Evolutionary conservation across 2,113 vertebrate genomes (phyloP).

Genomic region (Tichodroma muraria): DNA sequence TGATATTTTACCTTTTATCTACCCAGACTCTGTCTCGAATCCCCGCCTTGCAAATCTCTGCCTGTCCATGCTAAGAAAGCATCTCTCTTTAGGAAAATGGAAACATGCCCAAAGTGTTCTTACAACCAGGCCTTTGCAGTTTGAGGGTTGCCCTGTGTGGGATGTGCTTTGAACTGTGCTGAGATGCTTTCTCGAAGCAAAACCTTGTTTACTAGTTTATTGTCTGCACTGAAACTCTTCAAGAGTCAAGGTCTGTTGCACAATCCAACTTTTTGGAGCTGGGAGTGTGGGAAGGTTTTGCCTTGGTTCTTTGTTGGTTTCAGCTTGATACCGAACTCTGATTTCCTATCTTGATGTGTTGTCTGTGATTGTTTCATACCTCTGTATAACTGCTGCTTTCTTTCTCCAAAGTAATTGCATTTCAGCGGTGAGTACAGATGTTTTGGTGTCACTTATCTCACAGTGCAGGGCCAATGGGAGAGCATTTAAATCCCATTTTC

Average conservation of each 20-base stretch:
- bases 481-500: not conserved
- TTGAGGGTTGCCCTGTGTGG: not conserved
- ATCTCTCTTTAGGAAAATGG: not conserved
- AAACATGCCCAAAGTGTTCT: rapidly evolving
- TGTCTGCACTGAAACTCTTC: not conserved
- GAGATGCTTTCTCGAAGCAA: conserved; percentile 1
- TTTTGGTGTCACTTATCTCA: conserved; percentile 43
- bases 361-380: not conserved
- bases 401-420: conserved; percentile 55
- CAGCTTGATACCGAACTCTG: not conserved
- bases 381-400: conserved; percentile 46
- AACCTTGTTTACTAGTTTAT: not conserved
- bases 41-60: not conserved
- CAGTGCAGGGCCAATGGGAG: not conserved
- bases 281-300: not conserved
- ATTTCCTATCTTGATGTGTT: not conserved
- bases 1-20: not conserved
- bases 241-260: not conserved
- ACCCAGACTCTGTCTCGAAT: not conserved
- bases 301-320: conserved; percentile 14
- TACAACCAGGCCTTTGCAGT: not conserved
- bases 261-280: not conserved
- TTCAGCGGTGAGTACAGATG: conserved; percentile 54
- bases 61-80: not conserved
- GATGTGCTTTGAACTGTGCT: not conserved